phyloP scores from a whole-genome alignment of 2,113 vertebrate genomes.

The Heliornis fulica region DNA sequence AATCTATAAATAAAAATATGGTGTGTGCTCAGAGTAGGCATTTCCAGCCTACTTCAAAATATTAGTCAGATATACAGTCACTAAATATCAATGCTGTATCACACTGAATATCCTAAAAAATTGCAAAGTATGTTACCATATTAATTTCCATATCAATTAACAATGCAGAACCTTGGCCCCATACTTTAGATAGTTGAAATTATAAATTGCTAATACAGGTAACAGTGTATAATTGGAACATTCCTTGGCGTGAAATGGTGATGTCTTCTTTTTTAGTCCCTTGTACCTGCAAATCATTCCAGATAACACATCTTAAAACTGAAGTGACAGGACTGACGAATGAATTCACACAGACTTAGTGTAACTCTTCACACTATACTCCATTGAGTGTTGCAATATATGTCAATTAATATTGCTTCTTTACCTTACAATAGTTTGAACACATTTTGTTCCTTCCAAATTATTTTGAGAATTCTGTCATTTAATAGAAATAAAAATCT shows the following conservation, averaged over 20 bases:
- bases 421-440: conserved; percentile 73
- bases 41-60: conserved; percentile 33
- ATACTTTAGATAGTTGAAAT: conserved; percentile 49
- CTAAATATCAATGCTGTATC: neutral
- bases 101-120: conserved; percentile 27
- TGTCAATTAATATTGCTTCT: conserved; percentile 79
- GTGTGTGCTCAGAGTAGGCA: neutral
- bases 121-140: neutral
- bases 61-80: neutral
- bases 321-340: conserved; percentile 78
- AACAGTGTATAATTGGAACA: conserved; percentile 67
- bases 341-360: conserved; percentile 79
- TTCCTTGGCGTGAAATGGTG: conserved; percentile 69
- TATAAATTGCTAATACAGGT: conserved; percentile 71
- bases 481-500: conserved; percentile 22
- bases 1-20: neutral
- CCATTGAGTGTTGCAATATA: conserved; percentile 76
- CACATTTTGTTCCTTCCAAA: conserved; percentile 64
- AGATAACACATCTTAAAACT: conserved; percentile 77
- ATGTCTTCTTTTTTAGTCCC: conserved; percentile 71
- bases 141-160: conserved; percentile 54
- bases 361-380: conserved; percentile 78
- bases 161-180: conserved; percentile 8
- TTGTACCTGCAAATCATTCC: conserved; percentile 77
- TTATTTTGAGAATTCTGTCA: conserved; percentile 48